Conservation (phyloP, 1,140 invertebrate genomes). For the Theocolax elegans region DNA sequence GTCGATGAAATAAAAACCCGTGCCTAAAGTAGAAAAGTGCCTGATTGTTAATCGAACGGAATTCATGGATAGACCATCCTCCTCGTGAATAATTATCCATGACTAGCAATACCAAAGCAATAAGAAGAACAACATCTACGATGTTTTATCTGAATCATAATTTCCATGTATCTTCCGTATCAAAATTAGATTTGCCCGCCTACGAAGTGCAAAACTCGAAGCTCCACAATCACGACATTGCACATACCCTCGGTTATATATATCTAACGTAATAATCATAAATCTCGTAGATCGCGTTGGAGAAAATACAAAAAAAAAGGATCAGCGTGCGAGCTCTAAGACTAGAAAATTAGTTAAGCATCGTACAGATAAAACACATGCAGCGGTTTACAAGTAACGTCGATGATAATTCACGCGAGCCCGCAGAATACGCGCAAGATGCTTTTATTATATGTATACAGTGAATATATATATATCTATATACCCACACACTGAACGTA, state of each 20-base stretch:
- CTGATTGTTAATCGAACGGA: too few relatives aligned
- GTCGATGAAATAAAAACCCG: too few relatives aligned
- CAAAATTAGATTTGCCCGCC: constrained; percentile 23
- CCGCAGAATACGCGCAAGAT: too few relatives aligned
- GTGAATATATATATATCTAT: too few relatives aligned
- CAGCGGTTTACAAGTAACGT: too few relatives aligned
- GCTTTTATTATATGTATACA: too few relatives aligned
- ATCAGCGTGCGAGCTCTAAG: neutral
- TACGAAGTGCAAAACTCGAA: too few relatives aligned
- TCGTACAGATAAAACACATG: neutral
- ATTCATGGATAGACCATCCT: too few relatives aligned
- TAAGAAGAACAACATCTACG: too few relatives aligned
- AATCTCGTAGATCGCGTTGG: neutral
- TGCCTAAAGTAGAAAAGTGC: too few relatives aligned
- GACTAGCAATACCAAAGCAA: neutral
- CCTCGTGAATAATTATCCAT: neutral
- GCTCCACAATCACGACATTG: neutral
- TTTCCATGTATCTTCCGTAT: neutral
- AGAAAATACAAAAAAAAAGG: neutral
- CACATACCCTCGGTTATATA: neutral
- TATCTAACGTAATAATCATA: neutral
- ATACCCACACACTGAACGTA: too few relatives aligned
- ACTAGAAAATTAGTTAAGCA: constrained; percentile 21
- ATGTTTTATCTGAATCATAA: neutral
- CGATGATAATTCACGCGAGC: too few relatives aligned